Percentiles rank a stretch among this genome's conserved stretches.
Evolutionary conservation across 2,888 invertebrate species (phyloP).

Genomic region (Colostygia pectinataria): DNA sequence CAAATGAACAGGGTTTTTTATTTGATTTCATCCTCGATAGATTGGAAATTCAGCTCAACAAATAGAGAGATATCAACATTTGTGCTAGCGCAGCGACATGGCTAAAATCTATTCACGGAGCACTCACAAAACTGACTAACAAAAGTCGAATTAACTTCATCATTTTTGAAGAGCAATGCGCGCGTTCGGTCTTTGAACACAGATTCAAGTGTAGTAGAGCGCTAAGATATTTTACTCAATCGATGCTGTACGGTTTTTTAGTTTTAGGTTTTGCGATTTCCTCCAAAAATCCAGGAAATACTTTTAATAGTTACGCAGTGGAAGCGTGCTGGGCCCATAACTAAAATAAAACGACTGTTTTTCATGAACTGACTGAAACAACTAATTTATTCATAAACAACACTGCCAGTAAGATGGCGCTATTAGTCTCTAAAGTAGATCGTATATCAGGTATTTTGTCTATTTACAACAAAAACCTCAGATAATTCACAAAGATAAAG

Average conservation of each 20-base stretch:
- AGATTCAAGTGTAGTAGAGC: not conserved
- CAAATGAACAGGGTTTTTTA: slow-evolving; percentile 18
- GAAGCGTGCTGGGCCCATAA: slow-evolving; percentile 93
- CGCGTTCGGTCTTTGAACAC: slow-evolving; percentile 1
- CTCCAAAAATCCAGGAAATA: too few species aligned
- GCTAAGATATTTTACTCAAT: not conserved
- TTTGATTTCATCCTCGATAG: slow-evolving; percentile 18
- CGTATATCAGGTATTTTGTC: too few species aligned
- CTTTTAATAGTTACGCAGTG: too few species aligned
- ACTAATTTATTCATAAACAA: too few species aligned
- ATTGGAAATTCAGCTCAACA: slow-evolving; percentile 21
- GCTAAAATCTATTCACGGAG: slow-evolving; percentile 19
- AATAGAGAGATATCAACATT: slow-evolving; percentile 22
- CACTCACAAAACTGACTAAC: slow-evolving; percentile 21
- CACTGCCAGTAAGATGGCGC: too few species aligned
- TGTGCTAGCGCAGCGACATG: slow-evolving; percentile 18
- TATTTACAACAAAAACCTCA: too few species aligned
- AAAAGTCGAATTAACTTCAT: slow-evolving; percentile 28
- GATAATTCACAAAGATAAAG: too few species aligned
- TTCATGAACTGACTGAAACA: too few species aligned
- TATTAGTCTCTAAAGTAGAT: too few species aligned
- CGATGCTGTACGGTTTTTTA: not conserved
- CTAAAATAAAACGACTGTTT: too few species aligned
- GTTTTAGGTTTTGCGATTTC: too few species aligned
- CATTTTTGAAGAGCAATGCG: slow-evolving; percentile 5